Percentiles rank a stretch among this genome's conserved stretches.
Conservation (phyloP, 2,888 invertebrate genomes). For the Hirudinaria manillensis region DNA sequence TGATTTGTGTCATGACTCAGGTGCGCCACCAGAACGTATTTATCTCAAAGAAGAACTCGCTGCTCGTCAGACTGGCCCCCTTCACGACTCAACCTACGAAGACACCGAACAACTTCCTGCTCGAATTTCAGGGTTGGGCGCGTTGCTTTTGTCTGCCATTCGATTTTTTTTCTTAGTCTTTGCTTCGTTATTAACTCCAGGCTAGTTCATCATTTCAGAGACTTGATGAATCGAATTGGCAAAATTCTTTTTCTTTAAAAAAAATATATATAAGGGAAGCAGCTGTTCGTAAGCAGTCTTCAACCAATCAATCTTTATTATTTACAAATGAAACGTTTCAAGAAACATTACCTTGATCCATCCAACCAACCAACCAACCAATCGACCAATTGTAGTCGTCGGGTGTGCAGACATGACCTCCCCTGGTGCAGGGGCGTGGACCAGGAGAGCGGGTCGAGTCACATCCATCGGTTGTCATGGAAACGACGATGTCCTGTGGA, state of each 20-base stretch:
- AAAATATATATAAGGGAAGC: no score
- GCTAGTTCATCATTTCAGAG: no score
- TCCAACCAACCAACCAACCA: no score
- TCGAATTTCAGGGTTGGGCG: not conserved
- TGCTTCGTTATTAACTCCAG: no score
- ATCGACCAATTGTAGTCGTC: not conserved
- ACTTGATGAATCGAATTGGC: no score
- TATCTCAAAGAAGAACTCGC: not conserved
- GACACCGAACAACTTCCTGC: not conserved
- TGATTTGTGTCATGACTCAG: constrained; percentile 12
- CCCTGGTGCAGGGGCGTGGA: not conserved
- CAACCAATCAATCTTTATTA: no score
- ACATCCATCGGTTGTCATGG: constrained; percentile 18
- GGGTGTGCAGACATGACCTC: constrained; percentile 9
- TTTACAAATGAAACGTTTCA: no score
- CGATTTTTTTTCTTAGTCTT: no score
- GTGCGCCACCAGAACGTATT: constrained; percentile 14
- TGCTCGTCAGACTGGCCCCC: not conserved
- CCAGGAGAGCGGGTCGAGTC: not conserved
- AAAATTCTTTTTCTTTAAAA: no score
- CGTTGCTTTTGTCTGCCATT: no score
- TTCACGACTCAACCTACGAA: not conserved
- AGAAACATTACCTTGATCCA: no score
- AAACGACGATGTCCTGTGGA: constrained; percentile 13
- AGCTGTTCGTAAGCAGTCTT: no score